Base-by-base conservation (phyloP, 1,140 invertebrate species). In the Drosophila watanabei region DNA sequence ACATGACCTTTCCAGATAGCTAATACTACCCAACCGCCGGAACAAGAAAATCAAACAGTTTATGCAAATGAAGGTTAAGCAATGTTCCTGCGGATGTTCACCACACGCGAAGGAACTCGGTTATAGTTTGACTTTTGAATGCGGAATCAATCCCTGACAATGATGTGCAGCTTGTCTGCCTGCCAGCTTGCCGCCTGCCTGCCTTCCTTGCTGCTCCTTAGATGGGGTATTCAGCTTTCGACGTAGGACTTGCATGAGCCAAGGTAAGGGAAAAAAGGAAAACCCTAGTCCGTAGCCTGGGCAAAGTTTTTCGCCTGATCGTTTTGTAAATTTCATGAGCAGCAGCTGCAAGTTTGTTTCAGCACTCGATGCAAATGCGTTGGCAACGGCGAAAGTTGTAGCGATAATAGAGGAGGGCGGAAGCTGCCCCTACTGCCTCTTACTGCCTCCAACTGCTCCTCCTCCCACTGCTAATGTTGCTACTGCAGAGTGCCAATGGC, bases 321-420 rank as follows among this genome's bases (percentile, higher is more conserved):
- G 77, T 81, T 78, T 81, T 85, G 78, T 85, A 79, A 89, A 72
- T 89, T 85, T 89, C 84, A 79, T 49, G 61, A 73, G 65, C 60
- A 79, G 57, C 81, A 84, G 77, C 80, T 89, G 80, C 56, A 89
- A 84, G 56, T 77, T 83, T 68, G 64, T 58, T 73, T 63, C 52
- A 79, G 37, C 75, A 58, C 65, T 71, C 75, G 41, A 79, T 79
- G 58, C 65, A 71, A 79, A 79, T 79, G 73, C 63, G 41, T 49
- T 39, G 64, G 75, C 54, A 10, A 37, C 41, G 62, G 56, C 58
- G 30, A 71, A 61, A 71, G 62, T 51, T 52, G 33, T 18, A 10
- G 28, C 48, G 49, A 43, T 45, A 49, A 51, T 35, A 60, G 33
- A 24, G 46, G 43, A 24, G 14, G 68, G 32, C 30, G 43, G 39